Conservation (phyloP, 2,797 vertebrate species). For the Nothura maculosa region DNA sequence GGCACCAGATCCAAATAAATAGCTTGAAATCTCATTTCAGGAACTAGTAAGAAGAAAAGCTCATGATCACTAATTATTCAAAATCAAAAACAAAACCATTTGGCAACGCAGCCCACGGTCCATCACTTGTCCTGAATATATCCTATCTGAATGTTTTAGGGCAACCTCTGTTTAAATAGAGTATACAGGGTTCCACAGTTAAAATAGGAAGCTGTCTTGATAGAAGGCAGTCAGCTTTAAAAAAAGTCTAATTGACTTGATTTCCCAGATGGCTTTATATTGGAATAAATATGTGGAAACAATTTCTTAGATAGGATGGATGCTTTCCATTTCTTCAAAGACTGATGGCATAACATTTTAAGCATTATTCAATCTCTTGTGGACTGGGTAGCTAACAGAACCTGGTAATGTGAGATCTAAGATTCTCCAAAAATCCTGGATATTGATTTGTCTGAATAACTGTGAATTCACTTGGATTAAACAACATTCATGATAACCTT, state of each 20-base stretch:
- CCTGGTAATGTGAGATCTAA: not conserved
- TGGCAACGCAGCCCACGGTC: not conserved
- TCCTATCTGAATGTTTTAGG: not conserved
- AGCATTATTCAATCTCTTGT: slow-evolving; percentile 20
- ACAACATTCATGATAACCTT: not conserved
- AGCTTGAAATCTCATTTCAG: not conserved
- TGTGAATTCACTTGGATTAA: slow-evolving; percentile 31
- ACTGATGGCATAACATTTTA: not conserved
- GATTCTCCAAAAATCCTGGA: not conserved
- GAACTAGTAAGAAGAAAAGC: not conserved
- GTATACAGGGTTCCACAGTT: not conserved
- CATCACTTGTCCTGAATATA: not conserved
- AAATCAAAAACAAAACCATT: not conserved
- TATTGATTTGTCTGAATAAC: slow-evolving; percentile 34
- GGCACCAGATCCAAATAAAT: not conserved
- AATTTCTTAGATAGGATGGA: slow-evolving; percentile 41
- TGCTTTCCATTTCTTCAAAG: slow-evolving; percentile 61
- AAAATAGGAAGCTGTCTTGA: not conserved
- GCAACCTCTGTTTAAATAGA: not conserved
- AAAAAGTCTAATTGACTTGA: not conserved
- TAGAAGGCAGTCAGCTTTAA: not conserved
- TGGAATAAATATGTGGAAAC: not conserved
- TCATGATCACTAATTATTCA: not conserved
- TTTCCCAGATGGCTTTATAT: slow-evolving; percentile 38
- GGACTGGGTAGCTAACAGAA: not conserved